Percentiles rank a stretch among this genome's conserved stretches.
phyloP scores from a whole-genome alignment of 2,888 invertebrate species.

The Pterobdella sp. region DNA sequence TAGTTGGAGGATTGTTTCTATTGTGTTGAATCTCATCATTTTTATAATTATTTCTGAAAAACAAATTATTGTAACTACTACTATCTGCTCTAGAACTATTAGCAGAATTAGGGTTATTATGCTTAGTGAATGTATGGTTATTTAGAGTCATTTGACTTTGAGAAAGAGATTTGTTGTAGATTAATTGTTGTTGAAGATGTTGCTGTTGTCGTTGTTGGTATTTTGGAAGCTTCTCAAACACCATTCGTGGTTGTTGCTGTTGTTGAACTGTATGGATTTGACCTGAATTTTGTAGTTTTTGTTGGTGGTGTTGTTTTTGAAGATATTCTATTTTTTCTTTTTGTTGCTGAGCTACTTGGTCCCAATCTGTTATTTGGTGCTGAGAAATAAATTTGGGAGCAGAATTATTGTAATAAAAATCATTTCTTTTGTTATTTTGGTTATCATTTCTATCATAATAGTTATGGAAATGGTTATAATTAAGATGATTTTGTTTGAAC shows the following conservation, averaged over 20 bases:
- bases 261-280: too few relatives aligned
- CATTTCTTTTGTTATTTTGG: not conserved
- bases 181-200: not conserved
- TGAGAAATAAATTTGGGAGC: not conserved
- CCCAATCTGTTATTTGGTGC: not conserved
- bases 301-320: not conserved
- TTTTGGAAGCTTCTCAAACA: constrained; percentile 4
- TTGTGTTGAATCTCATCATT: too few relatives aligned
- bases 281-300: too few relatives aligned
- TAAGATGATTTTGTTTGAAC: not conserved
- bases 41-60: too few relatives aligned
- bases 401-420: not conserved
- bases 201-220: constrained; percentile 10
- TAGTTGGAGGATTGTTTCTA: too few relatives aligned
- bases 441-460: not conserved
- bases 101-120: too few relatives aligned
- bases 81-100: too few relatives aligned
- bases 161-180: not conserved
- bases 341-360: not conserved
- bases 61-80: too few relatives aligned
- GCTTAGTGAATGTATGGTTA: too few relatives aligned
- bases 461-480: not conserved
- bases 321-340: not conserved
- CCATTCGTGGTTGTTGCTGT: not conserved
- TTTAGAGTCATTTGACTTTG: not conserved